Evolutionary conservation across 1,140 invertebrate genomes (phyloP).

Genomic region (Cryptotermes secundus): DNA sequence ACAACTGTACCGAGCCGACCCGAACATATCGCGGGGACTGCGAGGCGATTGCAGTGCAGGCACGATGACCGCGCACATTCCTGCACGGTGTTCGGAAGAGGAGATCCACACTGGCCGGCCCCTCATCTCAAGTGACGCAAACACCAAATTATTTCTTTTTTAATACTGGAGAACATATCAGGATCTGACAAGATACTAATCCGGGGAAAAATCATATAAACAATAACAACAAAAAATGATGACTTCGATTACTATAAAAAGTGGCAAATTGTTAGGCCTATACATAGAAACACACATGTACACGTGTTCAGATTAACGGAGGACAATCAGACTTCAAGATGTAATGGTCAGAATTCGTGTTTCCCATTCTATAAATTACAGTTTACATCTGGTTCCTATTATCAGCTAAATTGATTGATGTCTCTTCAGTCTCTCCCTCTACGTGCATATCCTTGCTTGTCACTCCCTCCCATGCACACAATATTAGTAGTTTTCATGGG

Average conservation of each 20-base stretch:
- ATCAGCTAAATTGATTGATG: too few species aligned
- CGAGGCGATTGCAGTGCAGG: neutral
- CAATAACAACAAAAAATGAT: neutral
- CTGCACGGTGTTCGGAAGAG: neutral
- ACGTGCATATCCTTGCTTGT: too few species aligned
- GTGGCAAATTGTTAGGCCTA: too few species aligned
- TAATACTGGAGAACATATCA: neutral
- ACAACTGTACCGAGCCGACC: neutral
- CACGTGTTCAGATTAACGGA: too few species aligned
- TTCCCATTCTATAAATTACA: too few species aligned
- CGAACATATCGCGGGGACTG: neutral
- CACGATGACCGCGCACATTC: neutral
- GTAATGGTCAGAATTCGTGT: too few species aligned
- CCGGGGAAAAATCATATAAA: neutral
- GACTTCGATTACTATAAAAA: neutral
- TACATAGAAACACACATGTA: too few species aligned
- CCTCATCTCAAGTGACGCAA: constrained; percentile 4
- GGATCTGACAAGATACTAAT: neutral
- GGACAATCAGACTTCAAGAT: too few species aligned
- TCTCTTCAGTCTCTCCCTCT: too few species aligned
- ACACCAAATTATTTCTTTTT: constrained; percentile 10
- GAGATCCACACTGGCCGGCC: neutral
- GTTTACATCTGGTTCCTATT: too few species aligned
- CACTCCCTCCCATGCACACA: too few species aligned
- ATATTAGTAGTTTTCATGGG: too few species aligned